phyloP scores from a whole-genome alignment of 2,797 vertebrate species.

The Austrolebias charrua region DNA sequence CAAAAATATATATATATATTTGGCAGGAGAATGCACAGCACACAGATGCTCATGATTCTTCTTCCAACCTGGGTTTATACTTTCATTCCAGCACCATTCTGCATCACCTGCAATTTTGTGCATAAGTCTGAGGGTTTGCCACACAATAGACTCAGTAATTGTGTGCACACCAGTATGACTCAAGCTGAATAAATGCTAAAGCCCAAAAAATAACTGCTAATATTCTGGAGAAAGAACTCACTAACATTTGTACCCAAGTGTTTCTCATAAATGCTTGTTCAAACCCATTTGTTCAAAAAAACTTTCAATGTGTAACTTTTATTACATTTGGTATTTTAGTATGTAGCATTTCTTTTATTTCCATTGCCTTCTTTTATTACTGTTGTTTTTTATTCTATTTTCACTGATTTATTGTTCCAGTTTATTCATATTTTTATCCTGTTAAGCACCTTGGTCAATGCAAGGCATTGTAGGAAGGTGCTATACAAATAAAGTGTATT shows the following conservation, averaged over 20 bases:
- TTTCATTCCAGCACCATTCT: constrained; percentile 14
- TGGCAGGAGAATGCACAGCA: constrained; percentile 1
- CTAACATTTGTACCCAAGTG: constrained; percentile 20
- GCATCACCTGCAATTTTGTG: constrained; percentile 16
- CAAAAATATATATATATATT: constrained; percentile 3
- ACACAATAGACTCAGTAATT: constrained; percentile 10
- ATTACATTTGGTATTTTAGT: too few species aligned
- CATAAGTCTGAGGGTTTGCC: constrained; percentile 5
- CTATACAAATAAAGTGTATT: too few species aligned
- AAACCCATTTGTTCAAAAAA: too few species aligned
- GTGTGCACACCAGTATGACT: constrained; percentile 20
- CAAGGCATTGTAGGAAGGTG: too few species aligned
- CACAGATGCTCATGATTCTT: constrained; percentile 5
- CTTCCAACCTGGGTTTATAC: background rate
- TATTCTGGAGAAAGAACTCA: constrained; percentile 10
- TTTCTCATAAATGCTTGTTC: constrained; percentile 8
- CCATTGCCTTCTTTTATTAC: too few species aligned
- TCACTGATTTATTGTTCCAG: too few species aligned
- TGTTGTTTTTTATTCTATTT: too few species aligned
- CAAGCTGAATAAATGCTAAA: constrained; percentile 5
- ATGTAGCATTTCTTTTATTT: too few species aligned
- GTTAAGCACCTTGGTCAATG: too few species aligned
- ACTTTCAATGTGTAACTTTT: too few species aligned
- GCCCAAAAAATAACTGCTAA: constrained; percentile 23
- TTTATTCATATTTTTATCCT: too few species aligned